A percentile compares a stretch with the other conserved stretches of the same genome.
phyloP scores from a whole-genome alignment of 2,888 invertebrate species.

The Ganaspis brasiliensis region DNA sequence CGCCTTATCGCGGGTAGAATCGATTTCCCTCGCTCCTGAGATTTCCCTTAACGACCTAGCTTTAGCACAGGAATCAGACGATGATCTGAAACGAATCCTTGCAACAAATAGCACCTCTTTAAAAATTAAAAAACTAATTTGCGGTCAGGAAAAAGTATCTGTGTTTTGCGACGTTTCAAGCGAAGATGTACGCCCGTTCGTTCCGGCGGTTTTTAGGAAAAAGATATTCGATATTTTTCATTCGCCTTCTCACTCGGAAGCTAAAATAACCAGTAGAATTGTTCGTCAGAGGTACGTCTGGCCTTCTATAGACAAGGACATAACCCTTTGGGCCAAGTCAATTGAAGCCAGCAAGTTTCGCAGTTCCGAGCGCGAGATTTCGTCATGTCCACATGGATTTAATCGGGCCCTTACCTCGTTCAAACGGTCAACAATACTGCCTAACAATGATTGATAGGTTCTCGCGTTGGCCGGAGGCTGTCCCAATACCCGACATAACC shows the following conservation, averaged over 20 bases:
- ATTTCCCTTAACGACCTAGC: too few species aligned
- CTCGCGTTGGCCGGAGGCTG: constrained; percentile 63
- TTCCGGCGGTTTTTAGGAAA: too few species aligned
- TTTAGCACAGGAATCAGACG: too few species aligned
- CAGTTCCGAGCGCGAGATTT: constrained; percentile 67
- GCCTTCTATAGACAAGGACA: background rate
- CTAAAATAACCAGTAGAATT: background rate
- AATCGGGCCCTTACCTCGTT: constrained; percentile 58
- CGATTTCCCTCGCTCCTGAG: too few species aligned
- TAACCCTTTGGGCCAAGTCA: background rate
- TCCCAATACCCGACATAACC: constrained; percentile 48
- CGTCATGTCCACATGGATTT: constrained; percentile 73
- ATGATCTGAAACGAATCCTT: too few species aligned
- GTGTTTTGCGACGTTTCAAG: too few species aligned
- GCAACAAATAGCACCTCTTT: too few species aligned
- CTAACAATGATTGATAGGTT: constrained; percentile 72
- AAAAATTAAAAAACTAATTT: too few species aligned
- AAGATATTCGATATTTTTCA: background rate
- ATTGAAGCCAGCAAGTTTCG: constrained; percentile 46
- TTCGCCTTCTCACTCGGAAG: background rate
- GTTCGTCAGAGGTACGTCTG: too few species aligned
- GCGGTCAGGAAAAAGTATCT: too few species aligned
- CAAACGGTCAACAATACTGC: constrained; percentile 64
- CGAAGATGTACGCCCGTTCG: too few species aligned
- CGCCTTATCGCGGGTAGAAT: background rate